Percentiles rank a stretch among this genome's conserved stretches.
These are phyloP conservation scores for Anoncus sp. DNA, from an alignment of 2,888 invertebrate species.

Conservation along the genomic window DNA sequence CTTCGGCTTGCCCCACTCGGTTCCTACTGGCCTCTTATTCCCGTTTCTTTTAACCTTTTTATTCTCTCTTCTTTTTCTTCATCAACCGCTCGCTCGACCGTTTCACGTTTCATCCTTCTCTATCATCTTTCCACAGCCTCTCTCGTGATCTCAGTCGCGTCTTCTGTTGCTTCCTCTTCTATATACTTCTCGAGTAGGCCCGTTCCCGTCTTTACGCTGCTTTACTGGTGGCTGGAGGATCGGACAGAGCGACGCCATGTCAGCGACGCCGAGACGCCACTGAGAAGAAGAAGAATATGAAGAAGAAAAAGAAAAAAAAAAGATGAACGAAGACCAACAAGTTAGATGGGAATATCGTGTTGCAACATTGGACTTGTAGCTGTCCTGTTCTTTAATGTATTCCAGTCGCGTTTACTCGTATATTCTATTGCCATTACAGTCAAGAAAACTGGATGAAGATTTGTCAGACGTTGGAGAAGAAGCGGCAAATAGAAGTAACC, in stretches of 20 bases:
- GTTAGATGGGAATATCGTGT: constrained; percentile 58
- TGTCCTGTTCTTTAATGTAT: constrained; percentile 47
- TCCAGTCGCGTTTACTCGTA: constrained; percentile 58
- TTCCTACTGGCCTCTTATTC: constrained; percentile 49
- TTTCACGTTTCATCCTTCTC: constrained; percentile 45
- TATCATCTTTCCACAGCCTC: constrained; percentile 34
- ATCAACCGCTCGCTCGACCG: constrained; percentile 33
- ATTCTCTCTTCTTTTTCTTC: constrained; percentile 52
- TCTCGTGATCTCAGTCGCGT: constrained; percentile 33
- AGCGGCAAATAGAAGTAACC: constrained; percentile 15
- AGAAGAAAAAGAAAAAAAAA: constrained; percentile 4
- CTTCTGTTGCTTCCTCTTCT: constrained; percentile 30
- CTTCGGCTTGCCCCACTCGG: constrained; percentile 49
- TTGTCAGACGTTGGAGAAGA: constrained; percentile 34
- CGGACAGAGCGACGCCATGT: constrained; percentile 59
- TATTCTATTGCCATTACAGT: constrained; percentile 46
- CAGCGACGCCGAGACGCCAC: constrained; percentile 51
- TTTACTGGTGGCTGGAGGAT: constrained; percentile 52
- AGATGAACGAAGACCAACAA: constrained; percentile 44
- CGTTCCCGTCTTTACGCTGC: constrained; percentile 28
- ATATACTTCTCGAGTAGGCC: constrained; percentile 29
- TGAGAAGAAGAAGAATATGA: constrained; percentile 36
- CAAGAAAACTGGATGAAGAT: constrained; percentile 40
- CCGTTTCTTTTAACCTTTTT: constrained; percentile 47
- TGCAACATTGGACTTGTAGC: constrained; percentile 45